These are phyloP conservation scores for Opisthocomus hoazin DNA, from an alignment of 2,113 vertebrate species.

Conservation along the genomic window DNA sequence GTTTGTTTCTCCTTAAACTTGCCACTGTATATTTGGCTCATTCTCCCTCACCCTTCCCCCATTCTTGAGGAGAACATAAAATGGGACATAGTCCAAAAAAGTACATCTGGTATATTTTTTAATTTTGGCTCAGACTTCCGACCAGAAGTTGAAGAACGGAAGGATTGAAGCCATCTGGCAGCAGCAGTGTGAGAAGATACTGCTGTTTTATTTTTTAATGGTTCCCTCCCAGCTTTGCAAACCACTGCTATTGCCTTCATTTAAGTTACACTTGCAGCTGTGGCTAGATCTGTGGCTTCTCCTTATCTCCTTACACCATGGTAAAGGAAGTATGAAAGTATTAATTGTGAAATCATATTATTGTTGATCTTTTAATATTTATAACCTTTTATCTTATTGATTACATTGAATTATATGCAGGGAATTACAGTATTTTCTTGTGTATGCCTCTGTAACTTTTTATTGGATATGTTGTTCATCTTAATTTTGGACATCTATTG, in stretches of 20 bases:
- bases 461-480: not conserved
- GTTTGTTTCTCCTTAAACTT: not conserved
- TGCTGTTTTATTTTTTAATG: not conserved
- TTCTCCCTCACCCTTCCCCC: not conserved
- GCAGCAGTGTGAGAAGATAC: not conserved
- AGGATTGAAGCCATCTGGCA: constrained; percentile 18
- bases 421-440: not conserved
- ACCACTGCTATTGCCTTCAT: not conserved
- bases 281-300: not conserved
- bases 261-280: not conserved
- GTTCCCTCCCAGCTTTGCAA: not conserved
- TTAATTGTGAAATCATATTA: not conserved
- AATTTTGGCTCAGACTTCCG: not conserved
- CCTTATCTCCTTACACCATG: not conserved
- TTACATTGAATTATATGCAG: not conserved
- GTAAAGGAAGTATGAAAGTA: not conserved
- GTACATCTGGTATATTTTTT: constrained; percentile 23
- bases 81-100: not conserved
- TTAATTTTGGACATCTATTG: not conserved
- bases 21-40: not conserved
- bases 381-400: not conserved
- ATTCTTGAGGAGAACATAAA: not conserved
- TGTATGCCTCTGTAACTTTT: not conserved
- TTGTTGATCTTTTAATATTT: not conserved
- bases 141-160: constrained; percentile 13